Evolutionary conservation across 2,797 vertebrate species (phyloP).

Genomic region (Karalla daura): DNA sequence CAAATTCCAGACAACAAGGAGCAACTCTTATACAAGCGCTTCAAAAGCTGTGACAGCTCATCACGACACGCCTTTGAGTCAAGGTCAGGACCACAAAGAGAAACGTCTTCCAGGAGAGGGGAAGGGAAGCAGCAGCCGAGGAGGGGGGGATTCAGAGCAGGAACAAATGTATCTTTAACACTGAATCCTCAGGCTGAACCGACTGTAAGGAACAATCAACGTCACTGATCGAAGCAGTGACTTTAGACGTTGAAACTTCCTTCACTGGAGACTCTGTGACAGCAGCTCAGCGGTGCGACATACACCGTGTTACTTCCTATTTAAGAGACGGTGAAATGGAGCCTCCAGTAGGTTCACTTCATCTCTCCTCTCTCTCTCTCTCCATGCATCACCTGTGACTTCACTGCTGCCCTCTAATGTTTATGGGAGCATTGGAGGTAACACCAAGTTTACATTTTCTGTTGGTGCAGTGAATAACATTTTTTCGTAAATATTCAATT

Average conservation of each 20-base stretch:
- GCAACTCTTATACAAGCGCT: conserved; percentile 42
- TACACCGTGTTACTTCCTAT: background rate
- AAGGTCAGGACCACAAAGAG: conserved; percentile 49
- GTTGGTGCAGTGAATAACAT: too few species aligned
- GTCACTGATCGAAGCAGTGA: background rate
- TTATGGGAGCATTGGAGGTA: too few species aligned
- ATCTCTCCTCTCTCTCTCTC: background rate
- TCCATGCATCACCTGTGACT: background rate
- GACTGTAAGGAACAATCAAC: background rate
- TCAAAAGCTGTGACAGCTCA: conserved; percentile 44
- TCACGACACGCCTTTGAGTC: conserved; percentile 33
- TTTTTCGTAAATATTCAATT: too few species aligned
- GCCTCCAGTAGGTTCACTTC: background rate
- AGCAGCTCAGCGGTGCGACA: background rate
- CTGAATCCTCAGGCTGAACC: background rate
- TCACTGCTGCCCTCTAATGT: background rate
- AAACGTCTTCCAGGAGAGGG: conserved; percentile 6
- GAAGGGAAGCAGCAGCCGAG: background rate
- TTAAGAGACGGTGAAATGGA: background rate
- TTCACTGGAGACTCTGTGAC: background rate
- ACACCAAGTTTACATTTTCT: too few species aligned
- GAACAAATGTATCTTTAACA: conserved; percentile 4
- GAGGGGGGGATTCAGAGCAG: background rate
- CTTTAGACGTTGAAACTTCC: background rate
- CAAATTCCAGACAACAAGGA: conserved; percentile 63